phyloP scores from a whole-genome alignment of 2,113 vertebrate species.

The Cottus gobio region DNA sequence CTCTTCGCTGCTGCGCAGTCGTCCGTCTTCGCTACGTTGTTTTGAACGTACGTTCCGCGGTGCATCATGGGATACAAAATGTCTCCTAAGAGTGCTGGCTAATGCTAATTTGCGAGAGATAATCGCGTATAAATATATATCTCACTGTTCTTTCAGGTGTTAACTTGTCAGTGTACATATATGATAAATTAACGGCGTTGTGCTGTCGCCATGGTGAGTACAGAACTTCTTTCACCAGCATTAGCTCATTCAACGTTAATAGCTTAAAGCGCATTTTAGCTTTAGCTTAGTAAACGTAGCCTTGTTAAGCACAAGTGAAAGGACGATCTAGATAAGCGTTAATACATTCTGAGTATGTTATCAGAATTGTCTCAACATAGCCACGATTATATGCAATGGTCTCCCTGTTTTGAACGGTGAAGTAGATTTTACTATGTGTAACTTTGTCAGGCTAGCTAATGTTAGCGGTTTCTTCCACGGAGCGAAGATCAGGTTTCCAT shows the following conservation, averaged over 20 bases:
- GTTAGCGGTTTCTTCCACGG: neutral
- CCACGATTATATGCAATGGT: neutral
- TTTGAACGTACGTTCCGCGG: constrained; percentile 15
- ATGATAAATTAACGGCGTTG: neutral
- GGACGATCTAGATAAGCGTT: neutral
- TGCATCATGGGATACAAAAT: constrained; percentile 81
- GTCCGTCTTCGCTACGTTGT: constrained; percentile 3
- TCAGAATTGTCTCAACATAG: neutral
- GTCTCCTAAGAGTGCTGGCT: constrained; percentile 38
- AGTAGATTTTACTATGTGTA: neutral
- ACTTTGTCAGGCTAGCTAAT: neutral
- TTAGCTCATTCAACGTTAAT: neutral
- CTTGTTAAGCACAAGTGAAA: neutral
- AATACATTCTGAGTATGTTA: neutral
- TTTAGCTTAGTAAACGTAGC: constrained; percentile 26
- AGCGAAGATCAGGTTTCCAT: neutral
- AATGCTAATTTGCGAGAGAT: constrained; percentile 18
- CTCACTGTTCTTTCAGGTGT: neutral
- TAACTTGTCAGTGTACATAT: neutral
- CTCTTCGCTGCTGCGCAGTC: constrained; percentile 17
- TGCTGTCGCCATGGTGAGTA: constrained; percentile 72
- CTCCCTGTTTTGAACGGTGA: neutral
- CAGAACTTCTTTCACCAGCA: neutral
- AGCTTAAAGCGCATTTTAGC: constrained; percentile 15
- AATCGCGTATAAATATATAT: constrained; percentile 6